phyloP scores from a whole-genome alignment of 2,888 invertebrate species.

The Patella ulyssiponensis region DNA sequence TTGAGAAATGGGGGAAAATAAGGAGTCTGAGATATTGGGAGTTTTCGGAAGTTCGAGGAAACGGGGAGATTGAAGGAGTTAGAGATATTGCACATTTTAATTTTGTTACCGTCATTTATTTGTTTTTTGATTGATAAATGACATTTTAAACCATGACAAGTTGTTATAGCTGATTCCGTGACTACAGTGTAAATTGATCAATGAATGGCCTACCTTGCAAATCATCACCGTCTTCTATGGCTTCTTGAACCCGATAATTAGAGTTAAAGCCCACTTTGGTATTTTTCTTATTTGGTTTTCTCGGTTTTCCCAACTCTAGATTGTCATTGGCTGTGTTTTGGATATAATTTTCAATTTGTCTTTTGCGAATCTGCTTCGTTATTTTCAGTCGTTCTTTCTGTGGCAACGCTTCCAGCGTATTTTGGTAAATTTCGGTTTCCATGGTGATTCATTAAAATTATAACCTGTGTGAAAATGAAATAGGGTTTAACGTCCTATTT shows the following conservation, averaged over 20 bases:
- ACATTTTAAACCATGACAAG: too few species aligned
- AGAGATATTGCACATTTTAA: too few species aligned
- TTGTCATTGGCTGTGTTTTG: neutral
- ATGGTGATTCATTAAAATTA: neutral
- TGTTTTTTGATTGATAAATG: too few species aligned
- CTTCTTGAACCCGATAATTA: conserved; percentile 44
- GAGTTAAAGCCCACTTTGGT: conserved; percentile 39
- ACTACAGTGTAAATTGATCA: too few species aligned
- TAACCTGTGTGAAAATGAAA: too few species aligned
- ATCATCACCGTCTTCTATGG: conserved; percentile 52
- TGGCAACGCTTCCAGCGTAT: conserved; percentile 47
- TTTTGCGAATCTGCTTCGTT: conserved; percentile 49
- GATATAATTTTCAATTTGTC: conserved; percentile 42
- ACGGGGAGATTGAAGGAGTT: neutral
- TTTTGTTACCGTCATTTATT: too few species aligned
- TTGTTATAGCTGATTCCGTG: too few species aligned
- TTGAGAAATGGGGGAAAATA: too few species aligned
- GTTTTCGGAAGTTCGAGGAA: neutral
- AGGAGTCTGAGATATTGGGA: neutral
- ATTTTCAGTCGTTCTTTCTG: conserved; percentile 48
- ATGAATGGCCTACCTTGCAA: conserved; percentile 42
- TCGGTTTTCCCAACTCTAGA: conserved; percentile 6
- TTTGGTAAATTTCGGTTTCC: conserved; percentile 45
- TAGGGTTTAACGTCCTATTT: too few species aligned
- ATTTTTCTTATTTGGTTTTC: conserved; percentile 41